Evolutionary conservation across 2,888 invertebrate species (phyloP), one percentile per base, ranked within the genome.

Genomic region (Cabera pusaria): DNA sequence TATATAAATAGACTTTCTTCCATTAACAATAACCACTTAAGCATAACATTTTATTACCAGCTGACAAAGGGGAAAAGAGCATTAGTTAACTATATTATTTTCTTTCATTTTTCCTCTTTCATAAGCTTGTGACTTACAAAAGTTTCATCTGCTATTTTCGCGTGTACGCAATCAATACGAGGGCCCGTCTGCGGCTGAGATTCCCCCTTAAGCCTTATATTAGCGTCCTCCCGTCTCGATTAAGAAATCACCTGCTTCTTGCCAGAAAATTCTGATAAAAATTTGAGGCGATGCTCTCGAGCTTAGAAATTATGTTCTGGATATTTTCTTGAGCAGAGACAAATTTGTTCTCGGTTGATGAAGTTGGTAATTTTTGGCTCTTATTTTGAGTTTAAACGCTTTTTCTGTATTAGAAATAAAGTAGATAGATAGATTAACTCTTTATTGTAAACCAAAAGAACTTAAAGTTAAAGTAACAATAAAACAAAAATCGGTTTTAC

Each of bases 191-290:
- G 76, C 61, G 76, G 72, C 71, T 60, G 67, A 68, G 74, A 71
- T 67, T 74, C 73, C 69, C 71, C 70, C 82, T 87, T 85, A 85
- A 86, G 74, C 72, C 75, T 76, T 64, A 77, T 76, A 83, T 83
- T 84, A 84, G 83, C 79, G 76, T 52, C 64, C 79, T 73, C 71
- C 49, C 57, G 65, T 56, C 70, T 69, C 80, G 83, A 84, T 85
- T 84, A 84, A 86, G 84, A 77, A 66, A 82, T 85, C 67, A 79
- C 79, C 76, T 76, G 70, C 58, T 21, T 16, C 18, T 27, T 29
- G 32, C 28, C 41, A 31, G 26, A 39, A 32, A 44, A 40, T 32
- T 41, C 31, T 37, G 10, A 24, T 24, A 11, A 39, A 24, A 34
- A 35, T 35, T 27, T 27, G 22, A n/a, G 14, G 24, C 6, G 7